These are phyloP conservation scores for Ceratosolen fusciceps DNA, from an alignment of 1,140 invertebrate species.

Conservation along the genomic window DNA sequence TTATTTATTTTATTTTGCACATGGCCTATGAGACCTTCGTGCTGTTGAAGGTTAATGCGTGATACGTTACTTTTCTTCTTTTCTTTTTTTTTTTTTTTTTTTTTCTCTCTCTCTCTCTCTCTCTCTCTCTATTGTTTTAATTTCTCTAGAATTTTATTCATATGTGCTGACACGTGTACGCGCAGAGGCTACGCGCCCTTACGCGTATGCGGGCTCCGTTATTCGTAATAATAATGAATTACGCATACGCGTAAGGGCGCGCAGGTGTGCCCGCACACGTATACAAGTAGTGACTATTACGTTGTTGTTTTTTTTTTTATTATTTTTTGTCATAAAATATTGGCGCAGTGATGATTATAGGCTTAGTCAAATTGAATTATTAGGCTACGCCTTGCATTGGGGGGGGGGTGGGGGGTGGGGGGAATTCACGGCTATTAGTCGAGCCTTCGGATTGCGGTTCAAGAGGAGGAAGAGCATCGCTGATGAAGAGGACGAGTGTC, in stretches of 20 bases:
- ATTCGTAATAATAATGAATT: no score
- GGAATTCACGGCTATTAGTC: constrained; percentile 10
- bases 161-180: no score
- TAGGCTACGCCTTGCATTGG: constrained; percentile 19
- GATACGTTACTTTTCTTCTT: not conserved
- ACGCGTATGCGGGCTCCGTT: no score
- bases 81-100: not conserved
- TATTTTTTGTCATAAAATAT: constrained; percentile 17
- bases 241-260: no score
- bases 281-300: constrained; percentile 18
- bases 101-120: no score
- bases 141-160: no score
- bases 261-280: no score
- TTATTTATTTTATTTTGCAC: constrained; percentile 14
- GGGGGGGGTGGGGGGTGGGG: no score
- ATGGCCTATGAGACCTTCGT: constrained; percentile 17
- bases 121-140: no score
- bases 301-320: no score
- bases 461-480: constrained; percentile 18
- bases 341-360: constrained; percentile 9
- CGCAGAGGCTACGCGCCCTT: no score
- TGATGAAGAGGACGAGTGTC: not conserved
- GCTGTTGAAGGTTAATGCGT: constrained; percentile 35
- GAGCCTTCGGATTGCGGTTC: constrained; percentile 39
- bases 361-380: constrained; percentile 28